Evolutionary conservation across 2,113 vertebrate species (phyloP), one percentile per base, ranked within the genome.

Genomic region (Haplotaxodon microlepis): DNA sequence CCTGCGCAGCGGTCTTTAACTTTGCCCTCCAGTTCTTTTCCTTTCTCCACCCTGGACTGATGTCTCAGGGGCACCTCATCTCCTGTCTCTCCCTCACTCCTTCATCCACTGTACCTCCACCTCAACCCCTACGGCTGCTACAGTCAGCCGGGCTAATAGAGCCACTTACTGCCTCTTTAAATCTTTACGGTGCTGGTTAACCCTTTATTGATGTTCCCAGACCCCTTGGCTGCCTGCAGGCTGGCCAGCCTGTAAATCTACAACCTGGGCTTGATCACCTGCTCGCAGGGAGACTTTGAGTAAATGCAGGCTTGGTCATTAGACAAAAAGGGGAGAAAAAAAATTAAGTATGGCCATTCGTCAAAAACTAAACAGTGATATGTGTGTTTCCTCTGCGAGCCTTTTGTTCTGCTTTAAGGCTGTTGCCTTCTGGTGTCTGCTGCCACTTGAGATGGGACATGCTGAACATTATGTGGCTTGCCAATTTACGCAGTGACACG

Each of bases 141-240:
- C 86, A 92, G 93, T 92, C 87, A 80, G 85, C 85, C 47, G n/a
- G 91, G 89, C 93, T 96, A 96, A 96, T 96, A 94, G 94, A 95
- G 93, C 93, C 95, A 95, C 95, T 96, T 96, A 95, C 94, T 94
- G 90, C 89, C 91, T 93, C 93, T 96, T 96, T 95, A 96, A 96
- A 96, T 95, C 93, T 95, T 94, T 95, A 94, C 94, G 59, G 94
- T 90, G 90, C 93, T 95, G 93, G 93, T 96, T 96, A 95, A 96
- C 95, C 96, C 95, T 92, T 92, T 95, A 96, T 96, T 95, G 95
- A 96, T 94, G 92, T 91, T 89, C 86, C 31, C 51, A 87, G 94
- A 95, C 92, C 92, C 84, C 86, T 93, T 61, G 81, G 93, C 92
- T 89, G 92, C 92, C 91, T 87, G 92, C 88, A 85, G 94, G 90